Conservation (phyloP, 2,888 invertebrate genomes). For the Acleris cristana region DNA sequence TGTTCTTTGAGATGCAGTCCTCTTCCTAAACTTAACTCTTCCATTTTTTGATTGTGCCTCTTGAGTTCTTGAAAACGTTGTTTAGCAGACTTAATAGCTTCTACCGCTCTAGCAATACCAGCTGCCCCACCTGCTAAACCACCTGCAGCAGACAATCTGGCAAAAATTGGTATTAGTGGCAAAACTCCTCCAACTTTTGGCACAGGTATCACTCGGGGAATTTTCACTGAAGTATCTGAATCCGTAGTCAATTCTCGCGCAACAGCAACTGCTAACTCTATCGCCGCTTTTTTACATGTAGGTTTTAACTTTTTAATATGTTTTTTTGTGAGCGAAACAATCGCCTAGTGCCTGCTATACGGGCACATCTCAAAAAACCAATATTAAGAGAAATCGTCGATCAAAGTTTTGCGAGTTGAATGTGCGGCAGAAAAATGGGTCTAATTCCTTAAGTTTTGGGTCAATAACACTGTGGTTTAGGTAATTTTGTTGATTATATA, state of each 20-base stretch:
- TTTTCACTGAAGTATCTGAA: not conserved
- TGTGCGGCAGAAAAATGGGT: no score
- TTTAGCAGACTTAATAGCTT: conserved; percentile 22
- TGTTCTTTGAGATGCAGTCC: conserved; percentile 12
- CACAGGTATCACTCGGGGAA: conserved; percentile 4
- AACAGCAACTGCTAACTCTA: conserved; percentile 10
- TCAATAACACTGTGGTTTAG: no score
- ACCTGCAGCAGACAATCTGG: conserved; percentile 26
- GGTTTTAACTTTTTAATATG: conserved; percentile 7
- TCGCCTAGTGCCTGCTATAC: no score
- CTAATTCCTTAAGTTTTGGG: no score
- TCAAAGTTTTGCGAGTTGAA: no score
- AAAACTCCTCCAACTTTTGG: no score
- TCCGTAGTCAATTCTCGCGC: not conserved
- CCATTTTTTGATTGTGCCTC: conserved; percentile 15
- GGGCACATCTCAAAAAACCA: no score
- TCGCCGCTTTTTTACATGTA: not conserved
- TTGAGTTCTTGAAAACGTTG: conserved; percentile 14
- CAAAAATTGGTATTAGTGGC: conserved; percentile 36
- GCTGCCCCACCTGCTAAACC: conserved; percentile 26
- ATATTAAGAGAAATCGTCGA: no score
- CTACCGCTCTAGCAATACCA: conserved; percentile 23
- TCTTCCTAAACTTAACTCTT: conserved; percentile 13
- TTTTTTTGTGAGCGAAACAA: conserved; percentile 1
- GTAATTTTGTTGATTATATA: no score